phyloP scores from a whole-genome alignment of 2,888 invertebrate genomes.

The Celastrina argiolus region DNA sequence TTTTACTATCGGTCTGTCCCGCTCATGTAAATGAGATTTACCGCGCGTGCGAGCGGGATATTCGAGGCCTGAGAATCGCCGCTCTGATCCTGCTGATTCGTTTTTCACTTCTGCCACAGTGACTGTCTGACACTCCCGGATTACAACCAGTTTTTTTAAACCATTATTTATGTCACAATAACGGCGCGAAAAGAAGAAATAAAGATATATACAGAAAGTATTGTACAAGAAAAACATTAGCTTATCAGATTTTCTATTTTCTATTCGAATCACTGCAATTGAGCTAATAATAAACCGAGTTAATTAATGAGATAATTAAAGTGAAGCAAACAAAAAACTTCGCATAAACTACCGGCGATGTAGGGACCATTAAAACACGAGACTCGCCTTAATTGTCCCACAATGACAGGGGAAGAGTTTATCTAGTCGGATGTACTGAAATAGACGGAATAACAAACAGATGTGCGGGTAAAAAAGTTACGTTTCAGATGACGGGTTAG shows the following conservation, averaged over 20 bases:
- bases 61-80: too few relatives aligned
- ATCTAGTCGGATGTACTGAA: slow-evolving; percentile 53
- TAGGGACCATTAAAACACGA: slow-evolving; percentile 55
- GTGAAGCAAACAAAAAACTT: slow-evolving; percentile 56
- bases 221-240: too few relatives aligned
- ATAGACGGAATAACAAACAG: slow-evolving; percentile 70
- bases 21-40: too few relatives aligned
- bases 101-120: too few relatives aligned
- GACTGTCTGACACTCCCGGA: too few relatives aligned
- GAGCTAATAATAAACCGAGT: slow-evolving; percentile 26
- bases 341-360: slow-evolving; percentile 43
- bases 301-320: slow-evolving; percentile 64
- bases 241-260: background rate
- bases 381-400: slow-evolving; percentile 63
- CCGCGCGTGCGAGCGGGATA: too few relatives aligned
- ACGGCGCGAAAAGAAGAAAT: too few relatives aligned
- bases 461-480: slow-evolving; percentile 57
- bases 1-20: too few relatives aligned
- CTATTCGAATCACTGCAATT: background rate
- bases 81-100: too few relatives aligned
- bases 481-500: slow-evolving; percentile 48
- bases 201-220: too few relatives aligned
- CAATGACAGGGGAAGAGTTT: slow-evolving; percentile 55
- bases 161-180: too few relatives aligned
- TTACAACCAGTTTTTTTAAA: too few relatives aligned